Evolutionary conservation across 2,888 invertebrate genomes (phyloP), one percentile per base, ranked within the genome.

Genomic region (Phanerotoma sp.): DNA sequence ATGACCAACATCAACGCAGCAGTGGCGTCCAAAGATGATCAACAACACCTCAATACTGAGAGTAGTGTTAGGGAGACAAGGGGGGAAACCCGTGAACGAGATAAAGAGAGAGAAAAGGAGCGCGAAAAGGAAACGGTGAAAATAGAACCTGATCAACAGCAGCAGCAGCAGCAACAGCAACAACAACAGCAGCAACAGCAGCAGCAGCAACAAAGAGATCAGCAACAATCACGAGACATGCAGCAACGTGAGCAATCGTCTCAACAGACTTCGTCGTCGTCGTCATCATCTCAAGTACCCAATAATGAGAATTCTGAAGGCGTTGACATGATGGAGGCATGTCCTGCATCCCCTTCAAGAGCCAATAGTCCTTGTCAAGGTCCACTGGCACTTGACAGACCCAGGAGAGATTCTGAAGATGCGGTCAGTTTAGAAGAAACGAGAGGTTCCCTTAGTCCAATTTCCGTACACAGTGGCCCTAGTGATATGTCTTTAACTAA

Each of bases 1-100:
- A 93, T 93, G 90, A 92, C 92, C 76, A 90, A 89, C 77, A 81
- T 89, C 78, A 88, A 86, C 73, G 83, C 84, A 67, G 80, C 81
- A 60, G 84, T 84, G 67, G 73, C 81, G 25, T 71, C 73, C 49
- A 66, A 72, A 58, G 72, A 72, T 60, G 70, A 75, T 50, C 80
- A 67, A 72, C 80, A 51, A 48, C 76, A 58, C 73, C 21, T 33
- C 15, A 45, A 18, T 33, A 32, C 44, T 25, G 55, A 55, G 10
- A 35, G 20, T n/a, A n/a, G n/a, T 50, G 21, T 40, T n/a, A 35
- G 55, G 18, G 55, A 55, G 22, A 40, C 25, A 18, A 33, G 55
- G 10, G 51, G 60, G 18, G 62, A 61, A 3, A 62, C 65, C 51
- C 58, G 63, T 35, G 66, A 65, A 33, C 58, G 62, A 54, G 65